Evolutionary conservation across 2,113 vertebrate species (phyloP).

Genomic region (Calyptommatus sinebrachiatus): DNA sequence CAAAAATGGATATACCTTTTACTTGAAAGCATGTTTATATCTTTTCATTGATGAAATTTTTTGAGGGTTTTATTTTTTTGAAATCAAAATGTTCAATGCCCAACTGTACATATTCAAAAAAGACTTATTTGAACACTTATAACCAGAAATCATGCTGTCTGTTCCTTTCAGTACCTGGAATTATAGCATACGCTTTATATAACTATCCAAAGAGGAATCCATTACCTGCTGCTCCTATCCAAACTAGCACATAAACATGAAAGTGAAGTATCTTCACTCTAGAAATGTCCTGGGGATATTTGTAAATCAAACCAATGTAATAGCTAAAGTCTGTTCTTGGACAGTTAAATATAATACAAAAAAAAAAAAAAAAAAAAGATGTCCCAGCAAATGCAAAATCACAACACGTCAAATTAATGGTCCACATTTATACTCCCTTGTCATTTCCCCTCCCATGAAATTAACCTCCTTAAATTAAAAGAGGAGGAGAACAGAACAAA

Average conservation of each 20-base stretch:
- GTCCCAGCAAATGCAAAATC: conserved; percentile 13
- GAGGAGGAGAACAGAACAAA: conserved; percentile 12
- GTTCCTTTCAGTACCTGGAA: neutral
- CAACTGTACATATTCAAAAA: neutral
- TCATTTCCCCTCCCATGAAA: neutral
- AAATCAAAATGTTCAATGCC: neutral
- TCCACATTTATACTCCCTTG: conserved; percentile 7
- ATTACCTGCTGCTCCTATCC: neutral
- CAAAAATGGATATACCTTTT: too few species aligned
- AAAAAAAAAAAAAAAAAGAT: neutral
- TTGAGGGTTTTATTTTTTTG: neutral
- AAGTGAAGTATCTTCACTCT: neutral
- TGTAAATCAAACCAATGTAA: conserved; percentile 23
- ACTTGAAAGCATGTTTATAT: neutral
- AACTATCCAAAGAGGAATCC: neutral
- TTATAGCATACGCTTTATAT: neutral
- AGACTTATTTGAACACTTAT: neutral
- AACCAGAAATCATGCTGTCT: neutral
- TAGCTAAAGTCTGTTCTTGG: conserved; percentile 13
- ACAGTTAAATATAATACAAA: neutral
- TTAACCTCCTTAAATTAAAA: conserved; percentile 20
- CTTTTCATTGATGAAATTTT: neutral
- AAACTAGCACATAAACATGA: neutral
- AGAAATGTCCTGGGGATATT: neutral
- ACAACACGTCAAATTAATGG: conserved; percentile 18